phyloP scores from a whole-genome alignment of 2,888 invertebrate species.

The Rhopalosiphum nymphaeae region DNA sequence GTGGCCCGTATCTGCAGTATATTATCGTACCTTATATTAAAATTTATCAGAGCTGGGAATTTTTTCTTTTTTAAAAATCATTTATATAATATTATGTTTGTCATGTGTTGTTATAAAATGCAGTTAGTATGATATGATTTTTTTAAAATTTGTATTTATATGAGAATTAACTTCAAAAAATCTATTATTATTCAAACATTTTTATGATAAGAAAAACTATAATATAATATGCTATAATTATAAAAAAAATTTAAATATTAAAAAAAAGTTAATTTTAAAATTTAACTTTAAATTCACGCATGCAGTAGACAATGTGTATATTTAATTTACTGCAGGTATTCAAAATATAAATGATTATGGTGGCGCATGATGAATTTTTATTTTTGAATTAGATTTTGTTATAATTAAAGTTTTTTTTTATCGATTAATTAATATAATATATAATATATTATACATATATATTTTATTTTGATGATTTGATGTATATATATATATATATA shows the following conservation, averaged over 20 bases:
- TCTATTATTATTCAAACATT: not conserved
- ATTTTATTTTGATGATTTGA: too few relatives aligned
- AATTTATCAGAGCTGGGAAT: not conserved
- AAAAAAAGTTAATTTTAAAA: not conserved
- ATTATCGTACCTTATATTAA: not conserved
- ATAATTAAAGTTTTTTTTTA: not conserved
- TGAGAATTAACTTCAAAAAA: not conserved
- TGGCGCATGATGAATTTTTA: not conserved
- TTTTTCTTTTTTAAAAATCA: not conserved
- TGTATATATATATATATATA: too few relatives aligned
- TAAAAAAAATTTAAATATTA: not conserved
- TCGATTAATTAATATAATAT: not conserved
- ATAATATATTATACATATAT: too few relatives aligned
- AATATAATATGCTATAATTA: not conserved
- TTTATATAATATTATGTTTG: too few relatives aligned
- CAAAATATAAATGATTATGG: not conserved
- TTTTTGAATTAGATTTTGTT: not conserved
- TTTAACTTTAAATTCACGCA: not conserved
- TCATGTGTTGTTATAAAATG: not conserved
- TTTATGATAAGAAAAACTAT: not conserved
- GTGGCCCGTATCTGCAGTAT: not conserved
- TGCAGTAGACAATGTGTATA: not conserved
- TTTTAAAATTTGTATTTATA: not conserved
- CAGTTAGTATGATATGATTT: not conserved
- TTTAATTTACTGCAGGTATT: not conserved